Conservation (phyloP, 2,113 vertebrate species). For the Paedocypris sp. region DNA sequence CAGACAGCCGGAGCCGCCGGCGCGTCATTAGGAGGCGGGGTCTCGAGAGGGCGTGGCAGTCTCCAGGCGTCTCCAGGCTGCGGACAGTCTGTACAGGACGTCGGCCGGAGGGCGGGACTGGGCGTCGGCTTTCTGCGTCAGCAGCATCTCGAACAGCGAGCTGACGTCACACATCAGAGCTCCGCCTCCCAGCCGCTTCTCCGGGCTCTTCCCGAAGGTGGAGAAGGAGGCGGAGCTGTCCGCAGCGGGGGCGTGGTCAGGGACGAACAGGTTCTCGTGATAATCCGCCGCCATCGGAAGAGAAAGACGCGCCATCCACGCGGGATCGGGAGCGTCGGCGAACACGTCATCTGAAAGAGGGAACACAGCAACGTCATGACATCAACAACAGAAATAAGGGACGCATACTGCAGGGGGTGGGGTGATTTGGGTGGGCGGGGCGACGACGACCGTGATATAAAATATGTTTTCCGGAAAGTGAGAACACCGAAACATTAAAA, state of each 20-base stretch:
- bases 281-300: constrained; percentile 72
- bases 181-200: constrained; percentile 62
- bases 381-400: not conserved
- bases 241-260: constrained; percentile 38
- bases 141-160: constrained; percentile 81
- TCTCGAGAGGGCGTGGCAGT: no score
- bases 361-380: not conserved
- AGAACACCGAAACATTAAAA: no score
- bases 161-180: constrained; percentile 84
- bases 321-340: constrained; percentile 62
- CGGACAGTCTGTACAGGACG: constrained; percentile 77
- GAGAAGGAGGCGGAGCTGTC: constrained; percentile 74
- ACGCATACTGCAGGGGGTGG: no score
- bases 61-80: constrained; percentile 67
- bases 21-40: no score
- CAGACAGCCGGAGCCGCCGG: not conserved
- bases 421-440: no score
- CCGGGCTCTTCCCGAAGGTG: constrained; percentile 77
- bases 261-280: constrained; percentile 82
- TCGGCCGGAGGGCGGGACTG: constrained; percentile 58
- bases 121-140: constrained; percentile 70
- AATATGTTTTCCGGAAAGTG: no score
- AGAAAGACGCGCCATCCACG: constrained; percentile 82
- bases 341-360: constrained; percentile 56
- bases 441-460: no score